Evolutionary conservation across 2,797 vertebrate genomes (phyloP).

Genomic region (Podargus strigoides): DNA sequence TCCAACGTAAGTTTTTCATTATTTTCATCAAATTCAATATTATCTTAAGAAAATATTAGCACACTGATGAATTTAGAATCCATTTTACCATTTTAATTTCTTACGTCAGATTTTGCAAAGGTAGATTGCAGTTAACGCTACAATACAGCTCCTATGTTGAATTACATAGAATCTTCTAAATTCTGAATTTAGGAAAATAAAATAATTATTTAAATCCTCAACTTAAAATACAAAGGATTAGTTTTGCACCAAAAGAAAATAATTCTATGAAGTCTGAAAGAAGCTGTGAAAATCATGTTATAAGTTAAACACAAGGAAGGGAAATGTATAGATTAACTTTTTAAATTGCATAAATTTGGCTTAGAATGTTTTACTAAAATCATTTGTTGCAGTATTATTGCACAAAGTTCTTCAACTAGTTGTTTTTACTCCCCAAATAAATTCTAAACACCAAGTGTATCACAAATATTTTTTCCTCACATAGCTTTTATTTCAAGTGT

Average conservation of each 20-base stretch:
- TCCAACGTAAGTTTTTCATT: conserved; percentile 5
- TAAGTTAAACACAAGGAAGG: not conserved
- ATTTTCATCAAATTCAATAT: conserved; percentile 22
- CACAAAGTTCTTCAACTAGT: not conserved
- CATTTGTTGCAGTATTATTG: not conserved
- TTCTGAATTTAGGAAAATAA: not conserved
- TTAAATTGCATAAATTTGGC: not conserved
- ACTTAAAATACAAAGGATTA: not conserved
- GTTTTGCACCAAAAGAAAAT: not conserved
- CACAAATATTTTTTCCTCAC: not conserved
- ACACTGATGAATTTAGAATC: conserved; percentile 13
- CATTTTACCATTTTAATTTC: not conserved
- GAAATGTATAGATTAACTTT: not conserved
- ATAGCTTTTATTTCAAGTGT: not conserved
- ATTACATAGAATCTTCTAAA: not conserved
- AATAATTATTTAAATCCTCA: not conserved
- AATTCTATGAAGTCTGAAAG: not conserved
- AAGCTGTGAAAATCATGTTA: not conserved
- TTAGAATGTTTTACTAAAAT: not conserved
- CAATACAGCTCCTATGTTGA: not conserved
- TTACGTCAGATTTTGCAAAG: not conserved
- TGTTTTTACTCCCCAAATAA: not conserved
- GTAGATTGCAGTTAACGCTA: not conserved
- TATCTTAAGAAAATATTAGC: conserved; percentile 30
- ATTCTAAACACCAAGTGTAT: not conserved